These are phyloP conservation scores for Mellilla xanthometata DNA, from an alignment of 2,888 invertebrate species.

Conservation along the genomic window DNA sequence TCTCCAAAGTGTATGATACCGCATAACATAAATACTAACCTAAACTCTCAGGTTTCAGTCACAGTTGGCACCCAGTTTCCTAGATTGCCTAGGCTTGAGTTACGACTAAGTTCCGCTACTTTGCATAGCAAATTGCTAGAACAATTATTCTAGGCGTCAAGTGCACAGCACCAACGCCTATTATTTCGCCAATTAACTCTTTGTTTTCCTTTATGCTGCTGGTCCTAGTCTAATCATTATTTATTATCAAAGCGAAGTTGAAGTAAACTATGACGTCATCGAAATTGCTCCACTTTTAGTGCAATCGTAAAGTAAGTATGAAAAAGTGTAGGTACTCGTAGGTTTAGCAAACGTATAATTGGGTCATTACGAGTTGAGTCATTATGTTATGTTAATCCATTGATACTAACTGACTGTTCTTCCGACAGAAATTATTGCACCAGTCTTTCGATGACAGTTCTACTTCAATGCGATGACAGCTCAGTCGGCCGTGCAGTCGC, in stretches of 20 bases:
- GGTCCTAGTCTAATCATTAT: slow-evolving; percentile 2
- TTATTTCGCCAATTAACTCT: slow-evolving; percentile 19
- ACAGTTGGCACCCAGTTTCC: slow-evolving; percentile 8
- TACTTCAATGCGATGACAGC: no score
- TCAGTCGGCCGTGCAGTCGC: no score
- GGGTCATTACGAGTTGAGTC: no score
- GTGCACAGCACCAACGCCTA: slow-evolving; percentile 11
- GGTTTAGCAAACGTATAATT: no score
- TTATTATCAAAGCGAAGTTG: background rate
- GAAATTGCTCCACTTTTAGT: background rate
- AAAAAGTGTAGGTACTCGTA: no score
- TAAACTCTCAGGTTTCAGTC: slow-evolving; percentile 7
- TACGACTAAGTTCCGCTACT: slow-evolving; percentile 19
- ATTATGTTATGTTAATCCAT: no score
- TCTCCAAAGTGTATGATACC: background rate
- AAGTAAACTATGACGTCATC: background rate
- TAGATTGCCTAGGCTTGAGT: slow-evolving; percentile 16
- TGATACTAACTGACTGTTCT: no score
- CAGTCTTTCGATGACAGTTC: no score
- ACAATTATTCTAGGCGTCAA: slow-evolving; percentile 22
- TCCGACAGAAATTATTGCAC: no score
- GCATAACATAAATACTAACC: slow-evolving; percentile 5
- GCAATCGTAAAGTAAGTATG: no score
- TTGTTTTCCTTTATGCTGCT: slow-evolving; percentile 4
- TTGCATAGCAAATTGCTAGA: slow-evolving; percentile 21